A percentile compares a stretch with the other conserved stretches of the same genome.
phyloP scores from a whole-genome alignment of 2,113 vertebrate species.

The Pygoscelis antarcticus region DNA sequence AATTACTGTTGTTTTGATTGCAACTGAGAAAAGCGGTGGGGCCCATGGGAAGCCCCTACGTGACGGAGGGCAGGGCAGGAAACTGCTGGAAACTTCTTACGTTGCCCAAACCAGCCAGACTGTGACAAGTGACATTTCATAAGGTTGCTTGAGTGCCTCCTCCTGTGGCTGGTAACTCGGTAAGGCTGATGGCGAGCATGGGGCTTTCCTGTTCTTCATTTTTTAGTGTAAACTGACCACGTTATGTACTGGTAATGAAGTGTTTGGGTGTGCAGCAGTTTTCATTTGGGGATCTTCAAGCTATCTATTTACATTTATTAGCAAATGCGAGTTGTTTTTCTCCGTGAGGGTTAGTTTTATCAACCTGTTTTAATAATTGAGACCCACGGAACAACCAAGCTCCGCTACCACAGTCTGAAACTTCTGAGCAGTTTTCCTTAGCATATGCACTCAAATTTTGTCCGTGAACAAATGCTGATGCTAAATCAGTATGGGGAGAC shows the following conservation, averaged over 20 bases:
- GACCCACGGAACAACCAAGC: not conserved
- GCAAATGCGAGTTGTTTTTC: not conserved
- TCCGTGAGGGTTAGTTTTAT: not conserved
- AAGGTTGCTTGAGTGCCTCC: not conserved
- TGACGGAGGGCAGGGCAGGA: not conserved
- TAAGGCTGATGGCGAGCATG: fast-evolving
- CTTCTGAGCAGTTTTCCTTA: not conserved
- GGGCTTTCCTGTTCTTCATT: not conserved
- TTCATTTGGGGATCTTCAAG: not conserved
- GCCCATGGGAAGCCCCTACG: not conserved
- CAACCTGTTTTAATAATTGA: not conserved
- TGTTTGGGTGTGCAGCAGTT: not conserved
- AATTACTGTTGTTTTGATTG: conserved; percentile 41
- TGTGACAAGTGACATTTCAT: not conserved
- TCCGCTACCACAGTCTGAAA: not conserved
- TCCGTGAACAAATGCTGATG: not conserved
- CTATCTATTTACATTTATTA: not conserved
- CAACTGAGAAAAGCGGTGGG: not conserved
- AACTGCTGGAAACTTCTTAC: not conserved
- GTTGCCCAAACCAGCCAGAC: not conserved
- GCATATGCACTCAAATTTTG: fast-evolving
- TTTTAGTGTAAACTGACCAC: not conserved
- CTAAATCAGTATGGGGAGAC: not conserved
- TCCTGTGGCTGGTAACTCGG: not conserved
- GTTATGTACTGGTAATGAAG: not conserved